A percentile compares a stretch with the other conserved stretches of the same genome.
phyloP scores from a whole-genome alignment of 2,113 vertebrate genomes.

The Pygoscelis adeliae region DNA sequence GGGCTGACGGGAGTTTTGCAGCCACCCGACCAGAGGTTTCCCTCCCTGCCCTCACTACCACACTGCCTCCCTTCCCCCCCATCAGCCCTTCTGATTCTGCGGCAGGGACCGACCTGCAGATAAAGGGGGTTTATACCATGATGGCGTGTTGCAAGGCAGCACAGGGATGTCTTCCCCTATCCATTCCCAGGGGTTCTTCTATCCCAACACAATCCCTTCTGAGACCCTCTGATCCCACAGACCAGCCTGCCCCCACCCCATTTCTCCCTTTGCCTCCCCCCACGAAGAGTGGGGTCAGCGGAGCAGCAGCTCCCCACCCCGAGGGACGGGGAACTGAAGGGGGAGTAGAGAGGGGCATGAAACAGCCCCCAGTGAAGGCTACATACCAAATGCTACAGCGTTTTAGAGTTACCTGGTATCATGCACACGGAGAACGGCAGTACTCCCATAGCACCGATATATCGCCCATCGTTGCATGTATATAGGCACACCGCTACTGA shows the following conservation, averaged over 20 bases:
- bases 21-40: not conserved
- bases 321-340: not conserved
- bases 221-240: not conserved
- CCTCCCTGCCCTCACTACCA: not conserved
- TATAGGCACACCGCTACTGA: not conserved
- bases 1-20: not conserved
- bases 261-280: not conserved
- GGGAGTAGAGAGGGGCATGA: not conserved
- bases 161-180: too few relatives aligned
- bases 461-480: not conserved
- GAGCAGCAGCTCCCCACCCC: not conserved
- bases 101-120: too few relatives aligned
- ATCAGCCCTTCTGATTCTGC: too few relatives aligned
- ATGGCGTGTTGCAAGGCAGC: too few relatives aligned
- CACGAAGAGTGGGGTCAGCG: not conserved
- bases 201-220: not conserved
- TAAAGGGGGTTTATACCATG: too few relatives aligned
- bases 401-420: not conserved
- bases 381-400: not conserved
- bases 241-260: not conserved
- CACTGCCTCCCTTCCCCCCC: too few relatives aligned
- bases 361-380: fast-evolving
- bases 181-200: not conserved
- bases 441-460: not conserved
- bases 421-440: fast-evolving